phyloP scores from a whole-genome alignment of 2,888 invertebrate species.

The Colostygia pectinataria region DNA sequence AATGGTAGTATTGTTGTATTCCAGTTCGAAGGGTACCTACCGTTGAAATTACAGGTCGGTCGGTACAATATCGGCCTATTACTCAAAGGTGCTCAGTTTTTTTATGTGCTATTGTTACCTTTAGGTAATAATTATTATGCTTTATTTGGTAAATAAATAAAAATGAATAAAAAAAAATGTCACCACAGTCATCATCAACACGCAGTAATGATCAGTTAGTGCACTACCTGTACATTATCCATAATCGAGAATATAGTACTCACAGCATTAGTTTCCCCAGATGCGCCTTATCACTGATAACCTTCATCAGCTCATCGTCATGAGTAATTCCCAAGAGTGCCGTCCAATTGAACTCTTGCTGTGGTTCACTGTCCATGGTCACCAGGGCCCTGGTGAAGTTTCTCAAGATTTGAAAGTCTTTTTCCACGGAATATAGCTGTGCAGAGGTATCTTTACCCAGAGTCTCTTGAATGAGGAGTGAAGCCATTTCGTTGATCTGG shows the following conservation, averaged over 20 bases:
- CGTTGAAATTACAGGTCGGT: no score
- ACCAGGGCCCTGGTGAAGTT: conserved; percentile 55
- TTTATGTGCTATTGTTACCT: no score
- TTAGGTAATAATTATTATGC: no score
- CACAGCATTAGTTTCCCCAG: conserved; percentile 70
- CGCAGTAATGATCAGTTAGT: no score
- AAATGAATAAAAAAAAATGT: no score
- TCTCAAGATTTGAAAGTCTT: conserved; percentile 59
- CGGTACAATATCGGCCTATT: no score
- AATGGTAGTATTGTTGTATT: no score
- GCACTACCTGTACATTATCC: no score
- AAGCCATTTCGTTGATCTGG: conserved; percentile 75
- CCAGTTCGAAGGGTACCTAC: no score
- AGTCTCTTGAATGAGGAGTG: conserved; percentile 69
- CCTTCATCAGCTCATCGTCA: conserved; percentile 55
- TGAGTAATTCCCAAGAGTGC: conserved; percentile 49
- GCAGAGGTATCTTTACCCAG: conserved; percentile 67
- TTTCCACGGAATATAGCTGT: conserved; percentile 62
- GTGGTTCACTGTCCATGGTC: conserved; percentile 41
- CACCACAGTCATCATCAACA: no score
- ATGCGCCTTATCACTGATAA: conserved; percentile 48
- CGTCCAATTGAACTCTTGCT: conserved; percentile 50
- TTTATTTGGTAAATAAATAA: no score
- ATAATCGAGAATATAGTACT: conserved; percentile 25
- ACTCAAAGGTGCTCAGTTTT: no score